phyloP scores from a whole-genome alignment of 2,888 invertebrate species.

The Acleris literana region DNA sequence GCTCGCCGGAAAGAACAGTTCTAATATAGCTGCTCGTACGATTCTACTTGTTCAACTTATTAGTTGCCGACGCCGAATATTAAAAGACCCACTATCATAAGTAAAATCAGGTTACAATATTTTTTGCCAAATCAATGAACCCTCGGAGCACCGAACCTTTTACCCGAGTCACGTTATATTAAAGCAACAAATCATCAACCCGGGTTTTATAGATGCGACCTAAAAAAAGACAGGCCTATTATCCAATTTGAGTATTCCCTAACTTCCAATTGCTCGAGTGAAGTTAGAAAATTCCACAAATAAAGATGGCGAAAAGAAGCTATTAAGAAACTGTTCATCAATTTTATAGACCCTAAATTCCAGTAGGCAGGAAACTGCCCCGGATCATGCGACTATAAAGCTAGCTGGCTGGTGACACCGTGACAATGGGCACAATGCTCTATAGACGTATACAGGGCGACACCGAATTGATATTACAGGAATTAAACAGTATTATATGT shows the following conservation, averaged over 20 bases:
- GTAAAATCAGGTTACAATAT: constrained; percentile 2
- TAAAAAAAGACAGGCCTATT: constrained; percentile 26
- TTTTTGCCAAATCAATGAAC: neutral
- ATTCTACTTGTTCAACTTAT: neutral
- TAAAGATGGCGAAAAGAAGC: constrained; percentile 53
- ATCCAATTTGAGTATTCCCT: constrained; percentile 20
- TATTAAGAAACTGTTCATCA: constrained; percentile 78
- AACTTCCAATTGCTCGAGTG: constrained; percentile 21
- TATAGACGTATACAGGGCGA: constrained; percentile 8
- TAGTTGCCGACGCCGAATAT: neutral
- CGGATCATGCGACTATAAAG: constrained; percentile 74
- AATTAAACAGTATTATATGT: constrained; percentile 3
- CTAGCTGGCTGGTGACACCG: constrained; percentile 67
- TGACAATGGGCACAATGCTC: constrained; percentile 59
- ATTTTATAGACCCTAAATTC: constrained; percentile 80
- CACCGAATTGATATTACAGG: constrained; percentile 14
- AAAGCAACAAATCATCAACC: constrained; percentile 28
- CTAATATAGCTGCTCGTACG: constrained; percentile 8
- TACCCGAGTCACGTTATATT: constrained; percentile 19
- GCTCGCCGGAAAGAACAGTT: constrained; percentile 10
- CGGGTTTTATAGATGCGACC: constrained; percentile 23
- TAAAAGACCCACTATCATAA: neutral
- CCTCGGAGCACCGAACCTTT: constrained; percentile 7
- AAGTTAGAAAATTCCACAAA: constrained; percentile 27
- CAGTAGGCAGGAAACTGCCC: constrained; percentile 72